Percentiles rank a stretch among this genome's conserved stretches.
phyloP scores from a whole-genome alignment of 2,113 vertebrate genomes.

The Hippolais icterina region DNA sequence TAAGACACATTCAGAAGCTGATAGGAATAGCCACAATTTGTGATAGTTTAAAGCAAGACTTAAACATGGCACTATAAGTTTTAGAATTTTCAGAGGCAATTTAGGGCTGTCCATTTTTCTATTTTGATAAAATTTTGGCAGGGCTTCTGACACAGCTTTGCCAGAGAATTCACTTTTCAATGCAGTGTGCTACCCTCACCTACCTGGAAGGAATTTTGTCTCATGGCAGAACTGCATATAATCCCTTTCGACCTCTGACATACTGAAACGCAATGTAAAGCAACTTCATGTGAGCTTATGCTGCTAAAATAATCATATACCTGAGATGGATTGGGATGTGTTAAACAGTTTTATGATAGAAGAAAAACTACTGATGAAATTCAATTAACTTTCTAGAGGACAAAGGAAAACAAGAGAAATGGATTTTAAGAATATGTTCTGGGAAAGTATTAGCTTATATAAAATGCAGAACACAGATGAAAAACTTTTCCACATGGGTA shows the following conservation, averaged over 20 bases:
- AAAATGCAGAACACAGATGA: not conserved
- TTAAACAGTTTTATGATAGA: not conserved
- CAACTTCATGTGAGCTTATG: not conserved
- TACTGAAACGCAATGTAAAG: not conserved
- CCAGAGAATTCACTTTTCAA: not conserved
- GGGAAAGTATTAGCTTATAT: not conserved
- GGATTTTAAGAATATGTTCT: not conserved
- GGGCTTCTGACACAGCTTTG: not conserved
- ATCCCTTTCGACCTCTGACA: not conserved
- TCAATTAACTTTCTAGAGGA: not conserved
- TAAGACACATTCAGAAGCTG: not conserved
- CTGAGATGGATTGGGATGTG: not conserved
- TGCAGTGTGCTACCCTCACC: not conserved
- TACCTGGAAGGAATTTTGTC: not conserved
- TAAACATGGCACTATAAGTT: not conserved
- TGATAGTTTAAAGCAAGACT: not conserved
- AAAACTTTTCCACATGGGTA: not conserved
- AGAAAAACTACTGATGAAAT: not conserved
- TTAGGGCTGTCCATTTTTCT: not conserved
- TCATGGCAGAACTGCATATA: not conserved
- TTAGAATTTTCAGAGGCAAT: not conserved
- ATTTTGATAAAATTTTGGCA: not conserved
- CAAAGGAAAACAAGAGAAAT: not conserved
- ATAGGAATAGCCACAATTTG: not conserved
- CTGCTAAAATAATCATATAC: not conserved